These are phyloP conservation scores for Antechinus stuartii DNA, from an alignment of 2,113 vertebrate genomes.

Conservation along the genomic window DNA sequence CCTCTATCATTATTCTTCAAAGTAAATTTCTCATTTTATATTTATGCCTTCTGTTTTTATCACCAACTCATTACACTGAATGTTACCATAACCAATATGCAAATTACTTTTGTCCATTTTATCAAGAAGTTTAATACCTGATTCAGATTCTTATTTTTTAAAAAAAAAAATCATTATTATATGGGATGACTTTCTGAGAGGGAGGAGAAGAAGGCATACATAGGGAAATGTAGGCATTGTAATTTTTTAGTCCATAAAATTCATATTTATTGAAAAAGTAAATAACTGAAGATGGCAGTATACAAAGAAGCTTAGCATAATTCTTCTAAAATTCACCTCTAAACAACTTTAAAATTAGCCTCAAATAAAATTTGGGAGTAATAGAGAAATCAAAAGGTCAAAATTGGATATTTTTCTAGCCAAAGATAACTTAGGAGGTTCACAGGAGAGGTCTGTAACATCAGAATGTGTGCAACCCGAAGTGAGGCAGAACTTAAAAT, in stretches of 20 bases:
- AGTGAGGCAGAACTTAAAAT: too few species aligned
- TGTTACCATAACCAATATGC: too few species aligned
- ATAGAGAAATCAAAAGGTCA: not conserved
- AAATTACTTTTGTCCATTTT: not conserved
- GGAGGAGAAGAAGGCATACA: not conserved
- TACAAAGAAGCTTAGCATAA: not conserved
- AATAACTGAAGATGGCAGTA: not conserved
- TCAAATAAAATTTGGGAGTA: not conserved
- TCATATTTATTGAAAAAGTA: not conserved
- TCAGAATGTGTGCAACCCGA: not conserved
- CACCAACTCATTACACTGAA: not conserved
- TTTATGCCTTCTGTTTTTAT: not conserved
- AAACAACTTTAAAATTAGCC: not conserved
- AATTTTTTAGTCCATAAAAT: too few species aligned
- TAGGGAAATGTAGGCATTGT: not conserved
- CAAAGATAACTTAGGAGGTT: too few species aligned
- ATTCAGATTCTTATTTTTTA: not conserved
- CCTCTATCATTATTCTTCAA: not conserved
- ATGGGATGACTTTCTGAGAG: not conserved
- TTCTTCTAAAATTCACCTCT: not conserved
- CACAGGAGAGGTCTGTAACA: not conserved
- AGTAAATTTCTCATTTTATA: not conserved
- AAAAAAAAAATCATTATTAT: not conserved
- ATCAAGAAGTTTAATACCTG: not conserved
- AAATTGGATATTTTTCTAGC: not conserved